Base-by-base conservation (phyloP, 2,797 vertebrate genomes). In the Gymnothorax javanicus region DNA sequence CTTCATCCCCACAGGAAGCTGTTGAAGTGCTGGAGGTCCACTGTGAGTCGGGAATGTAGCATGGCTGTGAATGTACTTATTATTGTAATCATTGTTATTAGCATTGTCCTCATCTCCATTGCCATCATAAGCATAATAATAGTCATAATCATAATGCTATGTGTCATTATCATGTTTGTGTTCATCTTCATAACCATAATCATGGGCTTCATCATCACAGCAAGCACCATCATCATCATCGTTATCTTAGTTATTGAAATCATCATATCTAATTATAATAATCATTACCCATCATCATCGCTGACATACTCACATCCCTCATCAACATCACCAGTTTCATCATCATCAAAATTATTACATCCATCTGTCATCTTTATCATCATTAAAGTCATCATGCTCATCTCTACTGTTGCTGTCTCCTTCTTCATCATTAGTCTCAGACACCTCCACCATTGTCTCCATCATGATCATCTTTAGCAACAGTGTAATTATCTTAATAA, bases 11-110 rank as follows among this genome's bases (percentile, higher is more conserved):
- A 64, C 98, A 98, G 93, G 97, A 98, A 94, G 97, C 97, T 92
- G 98, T 96, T 85, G 97, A 99, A 94, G 96, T 98, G 87, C 96
- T 99, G 95, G 97, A 99, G 95, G 98, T 99, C 92, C 99, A 99
- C 93, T 99, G 99, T 99, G 96, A 99, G 99, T 98, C 84, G 4
- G 23, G 43, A 7, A 27, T 59, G 43, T n/a, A 12, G 25, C 82
- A 59, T 83, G 56, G 9, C 52, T 62, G 62, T 8, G 20, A 67
- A 62, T 62, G 60, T 62, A 23, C 20, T 67, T 7, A 13, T 67
- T 12, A 8, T 23, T 23, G 7, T n/a, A 0, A 67, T 67, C 62
- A 8, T 67, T 23, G n/a, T 64, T 23, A 64, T 64, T 23, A 64
- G 20, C 20, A 64, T n/a, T 23, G 23, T 64, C 8, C 13, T 62